A percentile compares a stretch with the other conserved stretches of the same genome.
Conservation (phyloP, 2,113 vertebrate species). For the Epinephelus moara region DNA sequence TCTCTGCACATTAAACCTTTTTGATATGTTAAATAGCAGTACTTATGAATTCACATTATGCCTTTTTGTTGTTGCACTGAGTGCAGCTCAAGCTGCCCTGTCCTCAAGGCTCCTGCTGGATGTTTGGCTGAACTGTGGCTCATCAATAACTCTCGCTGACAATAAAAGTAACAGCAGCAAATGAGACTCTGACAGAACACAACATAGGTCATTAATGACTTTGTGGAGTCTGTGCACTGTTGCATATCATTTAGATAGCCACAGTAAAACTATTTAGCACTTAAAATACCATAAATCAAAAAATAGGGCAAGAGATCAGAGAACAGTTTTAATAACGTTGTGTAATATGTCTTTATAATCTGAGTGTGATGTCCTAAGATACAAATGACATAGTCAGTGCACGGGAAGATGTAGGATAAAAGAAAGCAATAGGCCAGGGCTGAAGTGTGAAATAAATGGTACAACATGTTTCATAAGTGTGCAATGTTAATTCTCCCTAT, state of each 20-base stretch:
- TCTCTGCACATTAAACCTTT: not conserved
- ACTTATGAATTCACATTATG: not conserved
- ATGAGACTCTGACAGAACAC: constrained; percentile 33
- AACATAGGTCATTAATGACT: constrained; percentile 25
- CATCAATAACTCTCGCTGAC: constrained; percentile 35
- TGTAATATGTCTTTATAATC: constrained; percentile 1
- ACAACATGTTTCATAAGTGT: too few species aligned
- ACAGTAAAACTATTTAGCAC: constrained; percentile 1
- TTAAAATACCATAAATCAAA: constrained; percentile 10
- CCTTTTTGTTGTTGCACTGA: not conserved
- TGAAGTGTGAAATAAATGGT: not conserved
- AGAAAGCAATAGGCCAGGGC: not conserved
- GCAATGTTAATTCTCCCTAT: too few species aligned
- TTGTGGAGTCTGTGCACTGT: not conserved
- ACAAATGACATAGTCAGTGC: not conserved
- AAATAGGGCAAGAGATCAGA: not conserved
- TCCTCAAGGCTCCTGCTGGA: constrained; percentile 7
- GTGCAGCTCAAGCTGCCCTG: constrained; percentile 13
- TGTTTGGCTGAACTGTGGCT: constrained; percentile 8
- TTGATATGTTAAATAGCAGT: not conserved
- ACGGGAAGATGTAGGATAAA: not conserved
- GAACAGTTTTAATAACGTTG: not conserved
- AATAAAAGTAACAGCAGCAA: constrained; percentile 33
- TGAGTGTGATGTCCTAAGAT: not conserved
- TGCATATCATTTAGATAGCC: not conserved